phyloP scores from a whole-genome alignment of 2,797 vertebrate genomes.

The Synanceia verrucosa region DNA sequence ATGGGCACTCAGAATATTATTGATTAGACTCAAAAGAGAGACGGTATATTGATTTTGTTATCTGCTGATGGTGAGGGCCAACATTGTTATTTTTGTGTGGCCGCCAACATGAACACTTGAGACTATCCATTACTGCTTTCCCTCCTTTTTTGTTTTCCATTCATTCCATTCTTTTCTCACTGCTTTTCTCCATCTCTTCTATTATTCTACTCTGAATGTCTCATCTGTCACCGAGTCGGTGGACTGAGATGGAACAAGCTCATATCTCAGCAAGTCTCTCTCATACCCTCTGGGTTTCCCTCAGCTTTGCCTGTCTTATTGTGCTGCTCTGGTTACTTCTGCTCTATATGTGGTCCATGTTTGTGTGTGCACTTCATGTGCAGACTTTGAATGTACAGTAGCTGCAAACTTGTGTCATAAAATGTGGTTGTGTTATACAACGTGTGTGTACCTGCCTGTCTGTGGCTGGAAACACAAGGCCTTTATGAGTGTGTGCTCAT shows the following conservation, averaged over 20 bases:
- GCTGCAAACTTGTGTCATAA: neutral
- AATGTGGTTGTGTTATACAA: neutral
- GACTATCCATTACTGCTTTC: constrained; percentile 27
- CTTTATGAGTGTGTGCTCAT: neutral
- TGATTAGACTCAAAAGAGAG: constrained; percentile 69
- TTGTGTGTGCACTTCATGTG: constrained; percentile 13
- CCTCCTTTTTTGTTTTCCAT: neutral
- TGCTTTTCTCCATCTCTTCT: constrained; percentile 7
- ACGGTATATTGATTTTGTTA: constrained; percentile 69
- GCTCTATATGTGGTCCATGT: constrained; percentile 24
- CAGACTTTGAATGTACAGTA: constrained; percentile 10
- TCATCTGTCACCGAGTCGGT: constrained; percentile 36
- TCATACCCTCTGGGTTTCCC: constrained; percentile 41
- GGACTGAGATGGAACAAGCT: constrained; percentile 53
- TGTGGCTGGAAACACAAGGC: neutral
- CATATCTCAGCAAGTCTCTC: constrained; percentile 42
- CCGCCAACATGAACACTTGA: constrained; percentile 40
- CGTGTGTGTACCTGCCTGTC: neutral
- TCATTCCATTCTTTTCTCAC: neutral
- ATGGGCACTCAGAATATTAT: constrained; percentile 54
- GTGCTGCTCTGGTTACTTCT: constrained; percentile 44
- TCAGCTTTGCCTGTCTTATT: constrained; percentile 25
- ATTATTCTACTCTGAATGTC: constrained; percentile 33
- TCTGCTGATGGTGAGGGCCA: constrained; percentile 56
- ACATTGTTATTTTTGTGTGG: constrained; percentile 54